Percentiles rank a stretch among this genome's conserved stretches.
phyloP scores from a whole-genome alignment of 92 coral and sea anemone genomes.

The Phenganax subtilis region DNA sequence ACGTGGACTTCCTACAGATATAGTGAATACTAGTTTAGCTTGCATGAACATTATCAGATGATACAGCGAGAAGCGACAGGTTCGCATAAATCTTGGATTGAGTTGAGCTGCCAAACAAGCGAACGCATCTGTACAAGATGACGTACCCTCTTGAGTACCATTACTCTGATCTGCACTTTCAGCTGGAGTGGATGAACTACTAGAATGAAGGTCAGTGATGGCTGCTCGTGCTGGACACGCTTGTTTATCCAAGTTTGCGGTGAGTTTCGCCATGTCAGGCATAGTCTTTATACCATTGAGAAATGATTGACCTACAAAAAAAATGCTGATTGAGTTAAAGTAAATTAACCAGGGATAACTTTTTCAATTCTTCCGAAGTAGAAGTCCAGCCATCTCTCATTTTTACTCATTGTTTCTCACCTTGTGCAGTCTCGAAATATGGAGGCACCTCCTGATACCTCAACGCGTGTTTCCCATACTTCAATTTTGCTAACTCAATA shows the following conservation, averaged over 20 bases:
- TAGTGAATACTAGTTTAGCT: no score
- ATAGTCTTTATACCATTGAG: slow-evolving; percentile 57
- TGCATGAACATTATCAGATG: no score
- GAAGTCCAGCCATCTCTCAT: no score
- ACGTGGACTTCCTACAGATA: not conserved
- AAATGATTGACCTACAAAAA: slow-evolving; percentile 73
- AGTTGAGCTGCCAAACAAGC: not conserved
- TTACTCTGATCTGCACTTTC: slow-evolving; percentile 13
- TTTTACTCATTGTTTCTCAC: slow-evolving; percentile 31
- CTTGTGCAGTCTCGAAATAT: slow-evolving; percentile 93
- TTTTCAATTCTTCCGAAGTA: no score
- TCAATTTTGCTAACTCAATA: slow-evolving; percentile 91
- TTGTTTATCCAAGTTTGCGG: slow-evolving; percentile 74
- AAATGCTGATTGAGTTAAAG: no score
- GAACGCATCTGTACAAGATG: not conserved
- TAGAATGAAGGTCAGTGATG: not conserved
- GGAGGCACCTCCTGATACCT: slow-evolving; percentile 86
- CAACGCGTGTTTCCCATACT: slow-evolving; percentile 90
- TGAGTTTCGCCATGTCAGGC: slow-evolving; percentile 69
- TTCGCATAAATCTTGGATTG: no score
- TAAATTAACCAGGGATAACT: no score
- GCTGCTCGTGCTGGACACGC: slow-evolving; percentile 58
- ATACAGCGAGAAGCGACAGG: no score
- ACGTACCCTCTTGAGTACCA: slow-evolving; percentile 16
- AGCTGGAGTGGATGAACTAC: slow-evolving; percentile 17